Evolutionary conservation across 2,113 vertebrate species (phyloP), one percentile per base, ranked within the genome.

Genomic region (Trochalopteron elliotii): DNA sequence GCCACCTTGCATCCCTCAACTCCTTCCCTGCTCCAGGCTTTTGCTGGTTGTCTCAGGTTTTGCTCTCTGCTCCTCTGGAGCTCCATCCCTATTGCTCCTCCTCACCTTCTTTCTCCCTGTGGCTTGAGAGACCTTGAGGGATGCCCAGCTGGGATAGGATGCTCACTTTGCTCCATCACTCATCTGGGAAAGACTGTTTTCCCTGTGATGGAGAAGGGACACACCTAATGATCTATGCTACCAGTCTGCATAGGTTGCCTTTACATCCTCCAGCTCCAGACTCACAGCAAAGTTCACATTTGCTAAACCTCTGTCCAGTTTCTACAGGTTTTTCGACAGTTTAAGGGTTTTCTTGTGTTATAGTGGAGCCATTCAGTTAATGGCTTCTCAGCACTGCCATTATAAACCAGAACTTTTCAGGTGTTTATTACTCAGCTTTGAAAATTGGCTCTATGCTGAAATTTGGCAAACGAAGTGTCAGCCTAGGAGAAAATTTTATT

Each of bases 381-480:
- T 83, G 92, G 95, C 93, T 97, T 96, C 96, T 96, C 93, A 95
- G 94, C 91, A 91, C 89, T 92, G 95, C 95, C 95, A 96, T 96
- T 95, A 96, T 91, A 97, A 97, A 96, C 89, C 95, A 96, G 96
- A 87, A 91, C 85, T 95, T 91, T 52, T 91, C 93, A 96, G 96
- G 96, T 96, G 96, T 97, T 97, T 96, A 96, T 96, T 96, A 96
- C 95, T 90, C 84, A 69, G 96, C 96, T 96, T 95, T 97, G 94
- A 97, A 96, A 96, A 96, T 53, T 96, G 94, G 95, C 96, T 94
- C 93, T 77, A 60, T 9, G 69, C 89, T 96, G 81, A 96, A 97
- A 96, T 97, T 96, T 95, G 95, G 95, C 96, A 96, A 92, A 95
- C 10, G 0, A 94, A 91, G 91, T 96, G 91, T 96, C 94, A 93